Conservation (phyloP, 2,113 vertebrate genomes). For the Cercopithecus mona region DNA sequence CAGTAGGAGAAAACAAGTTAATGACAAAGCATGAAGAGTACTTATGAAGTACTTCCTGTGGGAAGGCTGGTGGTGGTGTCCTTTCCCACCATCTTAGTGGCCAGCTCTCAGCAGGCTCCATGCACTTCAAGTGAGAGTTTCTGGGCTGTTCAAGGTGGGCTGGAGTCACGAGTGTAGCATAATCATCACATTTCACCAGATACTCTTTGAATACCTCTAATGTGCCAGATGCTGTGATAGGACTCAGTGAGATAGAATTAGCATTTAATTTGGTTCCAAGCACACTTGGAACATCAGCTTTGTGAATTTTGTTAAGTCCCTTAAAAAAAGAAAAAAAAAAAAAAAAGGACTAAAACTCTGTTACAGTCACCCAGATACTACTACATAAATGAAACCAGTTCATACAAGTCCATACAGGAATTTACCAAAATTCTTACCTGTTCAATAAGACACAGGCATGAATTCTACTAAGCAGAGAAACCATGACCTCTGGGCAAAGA, state of each 20-base stretch:
- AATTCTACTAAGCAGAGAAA: neutral
- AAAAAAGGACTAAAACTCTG: neutral
- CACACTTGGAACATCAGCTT: neutral
- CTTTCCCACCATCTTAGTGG: neutral
- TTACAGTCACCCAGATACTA: neutral
- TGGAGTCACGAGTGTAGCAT: neutral
- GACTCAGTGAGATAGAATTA: too few relatives aligned
- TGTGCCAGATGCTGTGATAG: neutral
- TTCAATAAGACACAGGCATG: neutral
- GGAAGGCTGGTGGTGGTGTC: neutral
- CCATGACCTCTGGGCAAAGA: neutral
- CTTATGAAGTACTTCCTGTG: too few relatives aligned
- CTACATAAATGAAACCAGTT: too few relatives aligned
- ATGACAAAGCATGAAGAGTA: rapidly evolving
- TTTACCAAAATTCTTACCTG: neutral
- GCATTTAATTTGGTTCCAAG: neutral
- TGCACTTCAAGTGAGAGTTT: neutral
- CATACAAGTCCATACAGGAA: neutral
- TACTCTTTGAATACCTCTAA: neutral
- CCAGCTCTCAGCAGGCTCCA: neutral
- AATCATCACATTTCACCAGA: neutral
- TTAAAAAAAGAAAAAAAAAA: neutral
- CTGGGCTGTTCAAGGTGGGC: neutral
- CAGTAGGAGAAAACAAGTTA: neutral
- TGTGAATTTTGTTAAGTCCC: neutral